Conservation (phyloP, 2,113 vertebrate genomes). For the Crotalus horridus region DNA sequence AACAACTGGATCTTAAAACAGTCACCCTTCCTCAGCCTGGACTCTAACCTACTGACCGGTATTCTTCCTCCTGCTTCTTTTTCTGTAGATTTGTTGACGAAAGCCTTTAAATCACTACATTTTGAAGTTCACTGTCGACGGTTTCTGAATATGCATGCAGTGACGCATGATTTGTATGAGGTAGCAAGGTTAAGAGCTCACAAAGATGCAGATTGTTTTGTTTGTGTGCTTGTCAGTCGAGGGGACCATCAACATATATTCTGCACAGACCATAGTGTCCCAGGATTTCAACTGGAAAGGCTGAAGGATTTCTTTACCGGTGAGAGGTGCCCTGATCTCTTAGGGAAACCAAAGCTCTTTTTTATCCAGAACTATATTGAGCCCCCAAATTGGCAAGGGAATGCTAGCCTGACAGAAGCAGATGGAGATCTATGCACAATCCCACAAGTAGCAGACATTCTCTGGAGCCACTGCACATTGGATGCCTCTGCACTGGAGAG, state of each 20-base stretch:
- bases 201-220: constrained; percentile 70
- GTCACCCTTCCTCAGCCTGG: not conserved
- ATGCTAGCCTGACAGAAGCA: constrained; percentile 64
- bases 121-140: constrained; percentile 67
- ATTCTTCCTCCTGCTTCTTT: constrained; percentile 13
- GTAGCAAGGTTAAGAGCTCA: constrained; percentile 59
- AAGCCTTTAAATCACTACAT: constrained; percentile 74
- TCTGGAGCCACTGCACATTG: constrained; percentile 88
- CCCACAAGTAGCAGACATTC: constrained; percentile 81
- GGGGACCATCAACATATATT: constrained; percentile 68
- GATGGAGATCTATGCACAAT: constrained; percentile 66
- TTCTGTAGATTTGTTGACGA: constrained; percentile 70
- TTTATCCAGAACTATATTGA: constrained; percentile 86
- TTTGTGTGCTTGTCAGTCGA: constrained; percentile 85
- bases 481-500: constrained; percentile 64
- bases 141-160: constrained; percentile 44
- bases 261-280: constrained; percentile 66
- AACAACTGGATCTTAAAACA: not conserved
- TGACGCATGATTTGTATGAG: constrained; percentile 49
- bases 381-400: constrained; percentile 32
- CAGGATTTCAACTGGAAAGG: constrained; percentile 66
- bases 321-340: constrained; percentile 73
- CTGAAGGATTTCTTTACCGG: constrained; percentile 76
- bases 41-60: not conserved
- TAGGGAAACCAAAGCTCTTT: constrained; percentile 91